Evolutionary conservation across 2,113 vertebrate species (phyloP).

Genomic region (Crypturellus undulatus): DNA sequence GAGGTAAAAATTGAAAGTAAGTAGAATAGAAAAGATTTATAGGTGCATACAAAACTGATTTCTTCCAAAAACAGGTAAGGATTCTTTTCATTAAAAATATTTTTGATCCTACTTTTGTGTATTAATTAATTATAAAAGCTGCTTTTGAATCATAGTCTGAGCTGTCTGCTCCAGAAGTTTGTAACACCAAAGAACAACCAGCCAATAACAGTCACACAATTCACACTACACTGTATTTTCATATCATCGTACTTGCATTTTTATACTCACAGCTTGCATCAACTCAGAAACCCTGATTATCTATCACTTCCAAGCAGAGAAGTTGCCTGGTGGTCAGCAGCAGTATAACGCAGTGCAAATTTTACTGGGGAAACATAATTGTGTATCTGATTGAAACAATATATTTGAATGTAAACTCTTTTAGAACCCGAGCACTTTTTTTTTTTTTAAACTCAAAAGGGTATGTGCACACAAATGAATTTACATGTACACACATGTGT

Average conservation of each 20-base stretch:
- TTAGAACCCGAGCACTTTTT: neutral
- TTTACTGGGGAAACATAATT: neutral
- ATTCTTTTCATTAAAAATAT: neutral
- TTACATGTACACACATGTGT: no score
- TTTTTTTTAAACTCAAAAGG: neutral
- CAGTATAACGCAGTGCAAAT: neutral
- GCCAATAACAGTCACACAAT: neutral
- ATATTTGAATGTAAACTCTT: neutral
- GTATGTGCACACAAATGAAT: no score
- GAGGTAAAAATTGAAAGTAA: neutral
- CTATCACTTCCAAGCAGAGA: neutral
- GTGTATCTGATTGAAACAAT: neutral
- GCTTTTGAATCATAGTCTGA: neutral
- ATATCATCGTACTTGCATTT: neutral
- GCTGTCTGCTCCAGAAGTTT: neutral
- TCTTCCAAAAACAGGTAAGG: neutral
- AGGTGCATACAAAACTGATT: neutral
- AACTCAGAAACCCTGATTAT: neutral
- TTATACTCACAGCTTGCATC: neutral
- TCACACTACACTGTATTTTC: neutral
- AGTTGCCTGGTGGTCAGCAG: neutral
- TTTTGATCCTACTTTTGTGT: neutral
- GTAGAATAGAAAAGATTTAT: neutral
- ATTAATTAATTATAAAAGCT: neutral
- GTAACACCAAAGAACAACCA: neutral